Conservation (phyloP, 2,888 invertebrate species). For the Apantesis nais region DNA sequence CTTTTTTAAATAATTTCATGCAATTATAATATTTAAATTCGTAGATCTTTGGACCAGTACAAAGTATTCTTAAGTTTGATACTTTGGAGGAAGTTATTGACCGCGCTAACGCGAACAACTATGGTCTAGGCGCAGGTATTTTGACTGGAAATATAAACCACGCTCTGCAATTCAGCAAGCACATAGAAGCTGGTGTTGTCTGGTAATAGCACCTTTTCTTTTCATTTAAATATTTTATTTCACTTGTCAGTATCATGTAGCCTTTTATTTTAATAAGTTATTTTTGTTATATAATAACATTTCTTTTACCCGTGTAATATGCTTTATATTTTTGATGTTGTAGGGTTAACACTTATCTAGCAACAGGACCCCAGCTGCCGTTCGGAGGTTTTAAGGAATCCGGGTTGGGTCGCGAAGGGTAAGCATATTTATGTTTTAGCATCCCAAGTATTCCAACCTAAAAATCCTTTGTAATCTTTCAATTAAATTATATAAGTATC, state of each 20-base stretch:
- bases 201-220: background rate
- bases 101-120: slow-evolving; percentile 91
- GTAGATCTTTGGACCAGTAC: slow-evolving; percentile 96
- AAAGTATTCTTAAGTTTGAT: slow-evolving; percentile 93
- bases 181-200: slow-evolving; percentile 91
- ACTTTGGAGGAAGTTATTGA: slow-evolving; percentile 92
- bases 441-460: background rate
- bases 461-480: background rate
- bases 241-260: background rate
- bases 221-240: background rate
- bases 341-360: slow-evolving; percentile 86
- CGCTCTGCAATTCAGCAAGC: slow-evolving; percentile 90
- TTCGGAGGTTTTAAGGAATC: slow-evolving; percentile 95
- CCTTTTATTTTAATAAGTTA: background rate
- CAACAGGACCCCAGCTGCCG: slow-evolving; percentile 88
- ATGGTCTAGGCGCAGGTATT: slow-evolving; percentile 93
- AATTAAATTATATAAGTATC: background rate
- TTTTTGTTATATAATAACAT: background rate
- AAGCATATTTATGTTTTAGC: slow-evolving; percentile 39
- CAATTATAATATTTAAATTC: background rate
- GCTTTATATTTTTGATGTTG: slow-evolving; percentile 25
- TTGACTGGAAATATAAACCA: slow-evolving; percentile 92
- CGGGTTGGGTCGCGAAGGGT: slow-evolving; percentile 88
- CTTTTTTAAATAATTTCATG: background rate
- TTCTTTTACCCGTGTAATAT: background rate